These are phyloP conservation scores for Melanophora roralis DNA, from an alignment of 2,888 invertebrate species.

Conservation along the genomic window DNA sequence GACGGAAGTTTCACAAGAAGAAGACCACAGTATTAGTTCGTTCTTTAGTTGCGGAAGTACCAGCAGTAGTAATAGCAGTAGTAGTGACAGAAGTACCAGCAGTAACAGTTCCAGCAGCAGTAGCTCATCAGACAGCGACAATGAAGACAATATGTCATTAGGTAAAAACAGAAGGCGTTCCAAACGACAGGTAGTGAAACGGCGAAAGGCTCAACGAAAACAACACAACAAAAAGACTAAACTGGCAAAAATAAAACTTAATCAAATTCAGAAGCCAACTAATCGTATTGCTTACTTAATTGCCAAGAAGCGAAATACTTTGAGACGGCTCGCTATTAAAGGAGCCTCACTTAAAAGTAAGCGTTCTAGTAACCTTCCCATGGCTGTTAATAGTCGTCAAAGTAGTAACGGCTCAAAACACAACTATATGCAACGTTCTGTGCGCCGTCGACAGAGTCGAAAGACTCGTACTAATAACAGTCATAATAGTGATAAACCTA, in stretches of 20 bases:
- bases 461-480: not conserved
- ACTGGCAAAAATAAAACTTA: constrained; percentile 74
- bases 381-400: constrained; percentile 16
- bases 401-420: constrained; percentile 17
- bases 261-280: constrained; percentile 73
- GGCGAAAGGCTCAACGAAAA: constrained; percentile 50
- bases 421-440: constrained; percentile 25
- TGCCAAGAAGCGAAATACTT: constrained; percentile 83
- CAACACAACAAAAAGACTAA: constrained; percentile 62
- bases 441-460: constrained; percentile 1
- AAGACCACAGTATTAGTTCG: constrained; percentile 67
- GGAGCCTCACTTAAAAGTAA: constrained; percentile 74
- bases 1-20: constrained; percentile 66
- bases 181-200: constrained; percentile 49
- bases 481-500: constrained; percentile 67
- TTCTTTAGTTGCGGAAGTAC: constrained; percentile 72
- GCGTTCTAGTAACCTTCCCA: constrained; percentile 68
- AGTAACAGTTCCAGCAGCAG: constrained; percentile 60
- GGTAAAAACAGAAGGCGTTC: constrained; percentile 35
- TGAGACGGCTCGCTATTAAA: constrained; percentile 82
- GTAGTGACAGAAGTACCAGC: constrained; percentile 64
- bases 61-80: constrained; percentile 62
- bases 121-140: constrained; percentile 60
- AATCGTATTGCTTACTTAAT: constrained; percentile 86
- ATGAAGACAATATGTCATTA: constrained; percentile 41